A percentile compares a stretch with the other conserved stretches of the same genome.
phyloP scores from a whole-genome alignment of 2,113 vertebrate genomes.

The Semicossyphus pulcher region DNA sequence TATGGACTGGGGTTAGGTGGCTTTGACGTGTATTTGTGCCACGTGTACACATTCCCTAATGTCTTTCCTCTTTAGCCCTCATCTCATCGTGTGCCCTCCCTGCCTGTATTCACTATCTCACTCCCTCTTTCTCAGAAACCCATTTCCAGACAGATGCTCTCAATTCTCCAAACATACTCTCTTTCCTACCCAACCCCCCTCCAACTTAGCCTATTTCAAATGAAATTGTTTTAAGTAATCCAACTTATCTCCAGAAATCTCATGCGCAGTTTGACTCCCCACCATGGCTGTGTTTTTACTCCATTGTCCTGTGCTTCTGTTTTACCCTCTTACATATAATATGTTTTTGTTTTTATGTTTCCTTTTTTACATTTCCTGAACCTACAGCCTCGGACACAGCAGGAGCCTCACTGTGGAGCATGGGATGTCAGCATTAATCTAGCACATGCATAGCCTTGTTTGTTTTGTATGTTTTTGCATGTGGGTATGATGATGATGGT shows the following conservation, averaged over 20 bases:
- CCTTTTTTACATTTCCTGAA: background rate
- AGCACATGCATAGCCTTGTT: background rate
- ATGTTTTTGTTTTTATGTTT: background rate
- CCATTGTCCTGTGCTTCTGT: background rate
- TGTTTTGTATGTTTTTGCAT: constrained; percentile 10
- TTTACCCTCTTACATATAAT: background rate
- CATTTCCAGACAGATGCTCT: constrained; percentile 37
- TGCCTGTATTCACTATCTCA: constrained; percentile 27
- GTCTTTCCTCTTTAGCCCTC: constrained; percentile 29
- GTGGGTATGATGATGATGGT: constrained; percentile 5
- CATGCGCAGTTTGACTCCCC: constrained; percentile 11
- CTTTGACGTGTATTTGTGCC: background rate
- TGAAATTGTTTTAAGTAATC: constrained; percentile 23
- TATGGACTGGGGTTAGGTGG: no score
- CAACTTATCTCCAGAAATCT: constrained; percentile 19
- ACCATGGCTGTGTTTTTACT: background rate
- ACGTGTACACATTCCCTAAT: constrained; percentile 26
- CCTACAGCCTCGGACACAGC: background rate
- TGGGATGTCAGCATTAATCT: constrained; percentile 5
- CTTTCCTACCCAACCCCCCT: background rate
- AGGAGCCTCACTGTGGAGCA: background rate
- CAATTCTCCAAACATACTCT: constrained; percentile 23
- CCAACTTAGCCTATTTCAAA: constrained; percentile 10
- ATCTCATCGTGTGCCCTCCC: constrained; percentile 40
- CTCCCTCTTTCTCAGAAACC: constrained; percentile 40